A percentile compares a stretch with the other conserved stretches of the same genome.
These are phyloP conservation scores for Oxyruncus cristatus DNA, from an alignment of 2,113 vertebrate genomes.

Conservation along the genomic window DNA sequence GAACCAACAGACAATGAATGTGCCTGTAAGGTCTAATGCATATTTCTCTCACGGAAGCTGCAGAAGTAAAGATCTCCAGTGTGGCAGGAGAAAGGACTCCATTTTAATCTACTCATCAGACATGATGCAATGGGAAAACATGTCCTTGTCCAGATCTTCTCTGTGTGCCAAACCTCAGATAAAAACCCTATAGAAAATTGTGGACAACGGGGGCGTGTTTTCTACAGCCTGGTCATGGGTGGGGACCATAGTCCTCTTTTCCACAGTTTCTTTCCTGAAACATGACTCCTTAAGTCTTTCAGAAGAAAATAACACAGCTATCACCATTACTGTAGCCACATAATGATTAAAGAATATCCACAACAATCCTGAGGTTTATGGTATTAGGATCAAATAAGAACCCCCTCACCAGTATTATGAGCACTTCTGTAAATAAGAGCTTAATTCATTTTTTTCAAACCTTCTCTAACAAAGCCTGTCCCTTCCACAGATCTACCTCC, in stretches of 20 bases:
- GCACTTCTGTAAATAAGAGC: neutral
- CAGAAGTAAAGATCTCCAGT: neutral
- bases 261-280: neutral
- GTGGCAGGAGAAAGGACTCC: neutral
- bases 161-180: neutral
- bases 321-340: neutral
- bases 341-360: neutral
- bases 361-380: neutral
- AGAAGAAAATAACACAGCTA: neutral
- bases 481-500: neutral
- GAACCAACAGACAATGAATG: neutral
- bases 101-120: neutral
- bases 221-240: neutral
- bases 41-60: neutral
- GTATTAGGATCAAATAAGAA: neutral
- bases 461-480: neutral
- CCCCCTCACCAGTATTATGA: neutral
- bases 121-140: rapidly evolving
- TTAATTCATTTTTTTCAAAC: neutral
- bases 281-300: neutral
- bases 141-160: neutral
- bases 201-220: neutral
- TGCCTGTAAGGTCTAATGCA: neutral
- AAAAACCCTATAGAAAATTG: neutral
- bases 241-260: neutral